A percentile compares a stretch with the other conserved stretches of the same genome.
These are phyloP conservation scores for Rousettus leschenaultii DNA, from an alignment of 2,113 vertebrate species.

Conservation along the genomic window DNA sequence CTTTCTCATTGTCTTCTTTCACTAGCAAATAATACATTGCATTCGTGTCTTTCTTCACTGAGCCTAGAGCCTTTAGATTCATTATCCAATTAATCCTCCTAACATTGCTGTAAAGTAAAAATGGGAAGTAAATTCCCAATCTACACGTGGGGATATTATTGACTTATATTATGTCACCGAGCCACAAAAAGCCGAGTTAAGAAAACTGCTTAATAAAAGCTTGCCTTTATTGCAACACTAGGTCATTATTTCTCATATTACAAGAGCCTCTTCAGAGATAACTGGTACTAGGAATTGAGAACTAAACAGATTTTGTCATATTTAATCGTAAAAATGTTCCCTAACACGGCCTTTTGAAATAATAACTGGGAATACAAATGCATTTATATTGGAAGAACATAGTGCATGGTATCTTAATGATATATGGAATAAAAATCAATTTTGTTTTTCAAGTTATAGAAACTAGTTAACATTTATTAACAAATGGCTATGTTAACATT, in stretches of 20 bases:
- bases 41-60: constrained; percentile 40
- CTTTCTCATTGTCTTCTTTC: constrained; percentile 55
- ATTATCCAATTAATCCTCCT: constrained; percentile 72
- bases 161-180: constrained; percentile 45
- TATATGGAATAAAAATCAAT: neutral
- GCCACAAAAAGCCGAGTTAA: constrained; percentile 18
- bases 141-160: constrained; percentile 55
- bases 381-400: neutral
- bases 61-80: constrained; percentile 67
- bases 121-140: constrained; percentile 55
- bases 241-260: constrained; percentile 57
- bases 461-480: neutral
- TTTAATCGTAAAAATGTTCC: constrained; percentile 1
- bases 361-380: neutral
- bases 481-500: neutral
- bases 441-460: constrained; percentile 14
- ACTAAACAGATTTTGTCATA: neutral
- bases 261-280: constrained; percentile 35
- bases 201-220: constrained; percentile 40
- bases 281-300: neutral
- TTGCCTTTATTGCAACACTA: constrained; percentile 25
- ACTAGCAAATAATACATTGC: constrained; percentile 41
- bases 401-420: neutral
- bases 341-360: constrained; percentile 29
- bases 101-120: constrained; percentile 53